Percentiles rank a stretch among this genome's conserved stretches.
These are phyloP conservation scores for Parnassius glacialis DNA, from an alignment of 2,888 invertebrate species.

Conservation along the genomic window DNA sequence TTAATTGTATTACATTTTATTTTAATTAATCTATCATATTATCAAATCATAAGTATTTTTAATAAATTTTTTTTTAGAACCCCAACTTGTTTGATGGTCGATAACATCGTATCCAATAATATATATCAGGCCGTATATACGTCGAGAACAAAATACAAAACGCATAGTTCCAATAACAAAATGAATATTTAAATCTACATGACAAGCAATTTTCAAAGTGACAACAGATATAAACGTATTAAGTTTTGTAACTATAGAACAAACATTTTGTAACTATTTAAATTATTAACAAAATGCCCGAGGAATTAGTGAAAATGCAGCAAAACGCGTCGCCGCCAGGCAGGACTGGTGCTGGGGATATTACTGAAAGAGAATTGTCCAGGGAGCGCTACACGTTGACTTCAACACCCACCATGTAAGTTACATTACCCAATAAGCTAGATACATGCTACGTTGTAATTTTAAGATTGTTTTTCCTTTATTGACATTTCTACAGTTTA, in stretches of 20 bases:
- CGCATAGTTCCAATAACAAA: too few relatives aligned
- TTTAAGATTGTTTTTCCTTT: too few relatives aligned
- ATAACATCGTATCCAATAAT: neutral
- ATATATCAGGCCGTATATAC: neutral
- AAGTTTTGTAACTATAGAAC: neutral
- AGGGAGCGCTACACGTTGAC: slow-evolving; percentile 58
- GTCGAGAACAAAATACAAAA: slow-evolving; percentile 5
- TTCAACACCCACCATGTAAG: slow-evolving; percentile 46
- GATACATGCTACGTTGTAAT: too few relatives aligned
- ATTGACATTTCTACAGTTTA: too few relatives aligned
- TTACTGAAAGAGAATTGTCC: slow-evolving; percentile 65
- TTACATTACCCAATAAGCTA: neutral
- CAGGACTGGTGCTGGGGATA: slow-evolving; percentile 66
- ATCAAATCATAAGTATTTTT: too few relatives aligned
- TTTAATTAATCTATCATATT: too few relatives aligned
- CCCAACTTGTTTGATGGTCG: too few relatives aligned
- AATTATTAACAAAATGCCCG: slow-evolving; percentile 50
- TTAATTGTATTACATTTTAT: too few relatives aligned
- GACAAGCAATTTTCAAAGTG: slow-evolving; percentile 11
- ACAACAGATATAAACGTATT: slow-evolving; percentile 2
- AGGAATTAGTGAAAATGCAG: slow-evolving; percentile 53
- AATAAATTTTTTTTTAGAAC: too few relatives aligned
- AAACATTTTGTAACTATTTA: slow-evolving; percentile 8
- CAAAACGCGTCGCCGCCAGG: slow-evolving; percentile 61
- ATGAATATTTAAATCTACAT: slow-evolving; percentile 14